Conservation (phyloP, 2,113 vertebrate genomes). For the Trogon surrucura region DNA sequence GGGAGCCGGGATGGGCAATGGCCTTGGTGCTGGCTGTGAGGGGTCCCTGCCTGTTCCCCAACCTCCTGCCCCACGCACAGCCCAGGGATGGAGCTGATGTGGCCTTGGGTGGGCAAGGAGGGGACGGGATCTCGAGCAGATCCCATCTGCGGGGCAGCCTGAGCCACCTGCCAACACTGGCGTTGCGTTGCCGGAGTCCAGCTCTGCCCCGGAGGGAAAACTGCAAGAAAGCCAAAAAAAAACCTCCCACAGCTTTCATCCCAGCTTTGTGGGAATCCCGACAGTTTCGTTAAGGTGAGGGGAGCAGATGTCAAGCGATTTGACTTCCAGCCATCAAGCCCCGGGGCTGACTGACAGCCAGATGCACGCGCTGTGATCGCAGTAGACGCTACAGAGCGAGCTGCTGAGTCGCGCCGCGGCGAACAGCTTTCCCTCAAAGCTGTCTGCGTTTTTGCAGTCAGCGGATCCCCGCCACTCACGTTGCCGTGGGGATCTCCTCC, state of each 20-base stretch:
- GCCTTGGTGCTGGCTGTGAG: neutral
- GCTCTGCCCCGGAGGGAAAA: neutral
- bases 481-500: neutral
- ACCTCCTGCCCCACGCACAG: neutral
- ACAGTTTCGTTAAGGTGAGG: neutral
- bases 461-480: rapidly evolving
- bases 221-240: neutral
- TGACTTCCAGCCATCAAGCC: neutral
- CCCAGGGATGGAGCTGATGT: neutral
- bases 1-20: neutral
- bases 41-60: neutral
- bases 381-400: neutral
- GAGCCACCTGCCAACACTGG: neutral
- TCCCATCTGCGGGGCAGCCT: neutral
- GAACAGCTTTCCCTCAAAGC: neutral
- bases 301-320: neutral
- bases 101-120: neutral
- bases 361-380: neutral
- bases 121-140: rapidly evolving
- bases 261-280: neutral
- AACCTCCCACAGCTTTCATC: neutral
- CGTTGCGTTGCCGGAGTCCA: rapidly evolving
- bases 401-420: neutral
- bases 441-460: neutral
- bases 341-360: neutral